A percentile compares a stretch with the other conserved stretches of the same genome.
phyloP scores from a whole-genome alignment of 1,140 invertebrate genomes.

The Caerostris darwini region DNA sequence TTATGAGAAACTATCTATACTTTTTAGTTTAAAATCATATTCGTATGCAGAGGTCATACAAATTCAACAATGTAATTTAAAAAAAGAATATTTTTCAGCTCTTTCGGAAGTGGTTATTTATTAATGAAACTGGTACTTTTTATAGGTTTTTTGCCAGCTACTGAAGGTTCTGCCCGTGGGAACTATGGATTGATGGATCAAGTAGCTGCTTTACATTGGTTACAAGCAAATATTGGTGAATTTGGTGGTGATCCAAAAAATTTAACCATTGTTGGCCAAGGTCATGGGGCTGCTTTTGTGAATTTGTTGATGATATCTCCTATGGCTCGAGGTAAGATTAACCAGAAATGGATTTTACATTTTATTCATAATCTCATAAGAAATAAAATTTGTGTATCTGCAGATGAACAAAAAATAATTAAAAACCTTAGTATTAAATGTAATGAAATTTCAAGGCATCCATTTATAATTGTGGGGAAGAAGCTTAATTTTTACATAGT shows the following conservation, averaged over 20 bases:
- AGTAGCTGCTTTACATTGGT: constrained; percentile 94
- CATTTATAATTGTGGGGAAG: no score
- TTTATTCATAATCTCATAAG: no score
- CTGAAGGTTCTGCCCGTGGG: constrained; percentile 90
- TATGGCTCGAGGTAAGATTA: constrained; percentile 82
- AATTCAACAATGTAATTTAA: neutral
- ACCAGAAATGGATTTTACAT: no score
- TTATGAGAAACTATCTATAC: no score
- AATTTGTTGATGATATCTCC: constrained; percentile 80
- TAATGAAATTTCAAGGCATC: no score
- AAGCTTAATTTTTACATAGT: no score
- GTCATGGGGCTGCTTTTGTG: constrained; percentile 81
- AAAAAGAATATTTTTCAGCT: neutral
- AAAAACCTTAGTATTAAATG: no score
- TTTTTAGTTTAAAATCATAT: neutral
- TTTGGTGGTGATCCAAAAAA: constrained; percentile 83
- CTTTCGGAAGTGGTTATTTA: neutral
- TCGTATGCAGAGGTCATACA: neutral
- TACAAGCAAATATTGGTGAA: constrained; percentile 85
- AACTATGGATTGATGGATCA: constrained; percentile 98
- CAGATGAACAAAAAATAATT: no score
- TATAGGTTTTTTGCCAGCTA: constrained; percentile 78
- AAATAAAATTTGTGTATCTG: no score
- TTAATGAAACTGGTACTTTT: neutral
- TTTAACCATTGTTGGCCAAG: constrained; percentile 82